Percentiles rank a stretch among this genome's conserved stretches.
Conservation (phyloP, 2,113 vertebrate species). For the Gavia stellata region DNA sequence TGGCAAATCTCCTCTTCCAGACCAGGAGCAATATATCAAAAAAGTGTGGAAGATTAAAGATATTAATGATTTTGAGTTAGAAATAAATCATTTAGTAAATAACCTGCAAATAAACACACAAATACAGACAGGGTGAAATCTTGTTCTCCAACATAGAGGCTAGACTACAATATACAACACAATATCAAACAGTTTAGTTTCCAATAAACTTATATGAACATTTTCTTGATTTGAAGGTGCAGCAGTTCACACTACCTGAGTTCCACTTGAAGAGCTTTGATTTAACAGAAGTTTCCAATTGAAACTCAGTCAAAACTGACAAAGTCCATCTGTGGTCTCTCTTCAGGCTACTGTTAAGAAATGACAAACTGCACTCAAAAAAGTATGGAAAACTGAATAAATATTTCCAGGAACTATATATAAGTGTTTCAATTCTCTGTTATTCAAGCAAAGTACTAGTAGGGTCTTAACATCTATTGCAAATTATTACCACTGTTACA, state of each 20-base stretch:
- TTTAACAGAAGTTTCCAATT: neutral
- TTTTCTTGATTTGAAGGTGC: neutral
- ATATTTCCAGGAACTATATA: neutral
- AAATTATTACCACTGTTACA: neutral
- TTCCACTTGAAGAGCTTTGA: neutral
- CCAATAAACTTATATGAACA: neutral
- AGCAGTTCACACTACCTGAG: neutral
- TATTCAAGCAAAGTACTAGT: neutral
- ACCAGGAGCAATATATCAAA: neutral
- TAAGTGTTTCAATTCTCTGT: neutral
- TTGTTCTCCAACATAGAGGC: neutral
- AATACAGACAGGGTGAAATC: neutral
- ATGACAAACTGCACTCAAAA: neutral
- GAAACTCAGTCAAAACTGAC: neutral
- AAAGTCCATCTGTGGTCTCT: neutral
- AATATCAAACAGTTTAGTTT: neutral
- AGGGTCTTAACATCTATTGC: neutral
- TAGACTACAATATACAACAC: neutral
- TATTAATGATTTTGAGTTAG: neutral
- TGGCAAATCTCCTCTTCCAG: neutral
- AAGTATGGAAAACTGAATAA: neutral
- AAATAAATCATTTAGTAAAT: neutral
- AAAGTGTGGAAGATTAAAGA: neutral
- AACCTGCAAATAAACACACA: neutral
- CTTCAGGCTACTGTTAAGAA: neutral